Evolutionary conservation across 2,888 invertebrate genomes (phyloP).

Genomic region (Ommatoiulus sabulosus): DNA sequence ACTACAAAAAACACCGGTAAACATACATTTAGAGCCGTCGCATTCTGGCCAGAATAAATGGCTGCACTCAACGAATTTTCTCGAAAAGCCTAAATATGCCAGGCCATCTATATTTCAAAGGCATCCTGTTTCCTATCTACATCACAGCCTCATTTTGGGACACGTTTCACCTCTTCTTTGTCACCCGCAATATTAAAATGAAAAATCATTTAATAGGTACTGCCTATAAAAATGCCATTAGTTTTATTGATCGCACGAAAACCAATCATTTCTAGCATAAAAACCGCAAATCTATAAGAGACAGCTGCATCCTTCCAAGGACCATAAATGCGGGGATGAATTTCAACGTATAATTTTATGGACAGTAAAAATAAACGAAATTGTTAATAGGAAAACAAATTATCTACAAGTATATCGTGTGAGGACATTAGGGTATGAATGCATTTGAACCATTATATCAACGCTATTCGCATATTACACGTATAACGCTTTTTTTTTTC

Average conservation of each 20-base stretch:
- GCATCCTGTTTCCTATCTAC: background rate
- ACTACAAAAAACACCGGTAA: background rate
- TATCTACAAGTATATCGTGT: background rate
- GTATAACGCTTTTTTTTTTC: background rate
- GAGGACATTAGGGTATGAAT: background rate
- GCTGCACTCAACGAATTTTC: background rate
- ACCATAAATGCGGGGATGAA: background rate
- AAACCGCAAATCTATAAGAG: slow-evolving; percentile 35
- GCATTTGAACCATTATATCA: background rate
- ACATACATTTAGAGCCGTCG: background rate
- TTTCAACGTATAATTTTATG: slow-evolving; percentile 25
- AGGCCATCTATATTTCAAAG: slow-evolving; percentile 7
- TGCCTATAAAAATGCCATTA: slow-evolving; percentile 48
- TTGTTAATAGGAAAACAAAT: background rate
- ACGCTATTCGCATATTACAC: background rate
- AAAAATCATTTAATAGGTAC: slow-evolving; percentile 29
- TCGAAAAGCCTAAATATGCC: background rate
- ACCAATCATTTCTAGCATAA: slow-evolving; percentile 13
- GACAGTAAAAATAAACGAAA: background rate
- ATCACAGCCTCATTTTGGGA: background rate
- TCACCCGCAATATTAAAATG: slow-evolving; percentile 22
- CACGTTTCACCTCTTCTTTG: background rate
- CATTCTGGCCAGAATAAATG: background rate
- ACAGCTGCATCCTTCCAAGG: background rate
- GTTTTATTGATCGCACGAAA: slow-evolving; percentile 39